Conservation (phyloP, 2,113 vertebrate species). For the Pterocles gutturalis region DNA sequence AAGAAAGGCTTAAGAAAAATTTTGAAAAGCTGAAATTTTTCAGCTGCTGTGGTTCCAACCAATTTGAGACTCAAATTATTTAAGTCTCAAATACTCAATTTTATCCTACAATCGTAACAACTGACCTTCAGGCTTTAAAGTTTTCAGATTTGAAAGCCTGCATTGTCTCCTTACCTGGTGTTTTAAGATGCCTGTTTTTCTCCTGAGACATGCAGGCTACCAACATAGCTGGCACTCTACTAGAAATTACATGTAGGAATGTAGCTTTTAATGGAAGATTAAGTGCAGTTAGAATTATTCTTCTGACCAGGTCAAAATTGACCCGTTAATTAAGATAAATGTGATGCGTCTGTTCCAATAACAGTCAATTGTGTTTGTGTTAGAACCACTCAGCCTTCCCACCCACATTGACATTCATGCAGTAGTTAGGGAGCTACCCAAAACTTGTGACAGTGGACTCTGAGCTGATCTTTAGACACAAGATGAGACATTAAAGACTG, state of each 20-base stretch:
- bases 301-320: background rate
- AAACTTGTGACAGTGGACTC: background rate
- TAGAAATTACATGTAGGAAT: background rate
- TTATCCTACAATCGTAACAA: background rate
- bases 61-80: background rate
- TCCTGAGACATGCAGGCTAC: background rate
- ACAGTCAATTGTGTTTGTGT: too few species aligned
- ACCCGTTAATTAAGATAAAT: background rate
- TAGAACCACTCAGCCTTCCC: background rate
- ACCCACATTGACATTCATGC: too few species aligned
- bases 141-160: background rate
- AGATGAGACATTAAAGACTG: background rate
- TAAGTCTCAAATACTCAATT: background rate
- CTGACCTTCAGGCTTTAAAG: background rate
- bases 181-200: background rate
- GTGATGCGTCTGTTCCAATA: background rate
- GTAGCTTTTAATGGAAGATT: background rate
- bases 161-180: background rate
- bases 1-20: background rate
- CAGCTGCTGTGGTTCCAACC: background rate
- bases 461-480: background rate
- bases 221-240: background rate
- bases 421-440: background rate
- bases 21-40: background rate
- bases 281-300: background rate